Evolutionary conservation across 1,140 invertebrate genomes (phyloP).

Genomic region (Cylas formicarius): DNA sequence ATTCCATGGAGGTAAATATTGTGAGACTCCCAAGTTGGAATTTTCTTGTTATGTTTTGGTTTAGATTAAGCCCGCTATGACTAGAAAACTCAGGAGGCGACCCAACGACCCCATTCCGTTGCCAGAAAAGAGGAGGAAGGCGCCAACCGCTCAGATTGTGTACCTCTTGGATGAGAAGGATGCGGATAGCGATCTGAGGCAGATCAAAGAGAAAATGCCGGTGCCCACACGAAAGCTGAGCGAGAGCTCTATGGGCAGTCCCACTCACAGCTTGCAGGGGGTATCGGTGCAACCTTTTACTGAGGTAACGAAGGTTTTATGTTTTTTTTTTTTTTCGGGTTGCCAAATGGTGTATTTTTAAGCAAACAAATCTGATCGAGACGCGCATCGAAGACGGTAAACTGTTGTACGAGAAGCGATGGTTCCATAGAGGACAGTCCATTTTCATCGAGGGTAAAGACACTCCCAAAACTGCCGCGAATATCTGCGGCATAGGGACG

Average conservation of each 20-base stretch:
- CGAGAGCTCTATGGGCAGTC: constrained; percentile 25
- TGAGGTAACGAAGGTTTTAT: constrained; percentile 5
- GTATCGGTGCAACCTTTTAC: constrained; percentile 1
- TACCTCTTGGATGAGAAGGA: constrained; percentile 84
- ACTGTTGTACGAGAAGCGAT: constrained; percentile 85
- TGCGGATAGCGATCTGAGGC: constrained; percentile 70
- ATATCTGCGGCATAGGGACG: constrained; percentile 81
- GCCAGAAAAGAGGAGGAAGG: constrained; percentile 74
- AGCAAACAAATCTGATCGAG: constrained; percentile 49
- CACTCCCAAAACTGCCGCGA: constrained; percentile 69
- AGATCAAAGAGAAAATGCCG: constrained; percentile 62
- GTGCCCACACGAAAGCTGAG: constrained; percentile 45
- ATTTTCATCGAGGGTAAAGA: constrained; percentile 81
- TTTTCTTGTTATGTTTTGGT: constrained; percentile 3
- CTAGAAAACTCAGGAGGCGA: constrained; percentile 75
- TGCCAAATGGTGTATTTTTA: neutral
- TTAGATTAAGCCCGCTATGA: constrained; percentile 38
- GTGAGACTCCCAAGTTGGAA: neutral
- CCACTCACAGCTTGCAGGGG: constrained; percentile 11
- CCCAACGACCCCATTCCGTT: constrained; percentile 89
- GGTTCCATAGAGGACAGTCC: constrained; percentile 90
- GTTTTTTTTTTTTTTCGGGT: neutral
- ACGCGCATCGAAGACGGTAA: constrained; percentile 91
- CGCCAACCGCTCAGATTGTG: constrained; percentile 74
- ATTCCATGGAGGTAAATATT: constrained; percentile 66